Evolutionary conservation across 2,113 vertebrate genomes (phyloP).

Genomic region (Phyllostomus hastatus): DNA sequence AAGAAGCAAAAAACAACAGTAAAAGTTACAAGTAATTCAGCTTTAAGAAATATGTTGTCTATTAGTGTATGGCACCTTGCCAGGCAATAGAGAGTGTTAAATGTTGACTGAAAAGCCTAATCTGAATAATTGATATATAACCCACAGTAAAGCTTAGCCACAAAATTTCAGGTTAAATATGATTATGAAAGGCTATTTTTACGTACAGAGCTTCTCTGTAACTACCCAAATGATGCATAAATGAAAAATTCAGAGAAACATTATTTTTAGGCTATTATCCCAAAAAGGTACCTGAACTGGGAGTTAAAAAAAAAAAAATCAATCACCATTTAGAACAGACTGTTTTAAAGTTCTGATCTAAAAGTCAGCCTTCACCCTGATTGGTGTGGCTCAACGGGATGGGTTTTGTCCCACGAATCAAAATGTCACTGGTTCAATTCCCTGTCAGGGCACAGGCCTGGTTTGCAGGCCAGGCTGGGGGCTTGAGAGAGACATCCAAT

Average conservation of each 20-base stretch:
- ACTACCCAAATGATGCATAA: background rate
- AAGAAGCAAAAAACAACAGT: background rate
- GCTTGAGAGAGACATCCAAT: too few relatives aligned
- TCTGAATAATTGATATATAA: slow-evolving; percentile 23
- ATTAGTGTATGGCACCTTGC: background rate
- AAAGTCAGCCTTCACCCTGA: background rate
- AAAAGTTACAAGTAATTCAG: background rate
- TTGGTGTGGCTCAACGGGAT: too few relatives aligned
- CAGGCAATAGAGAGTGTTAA: background rate
- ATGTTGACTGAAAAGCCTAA: slow-evolving; percentile 12
- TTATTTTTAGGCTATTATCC: background rate
- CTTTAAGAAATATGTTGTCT: background rate
- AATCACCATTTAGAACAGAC: background rate
- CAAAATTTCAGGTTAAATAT: slow-evolving; percentile 13
- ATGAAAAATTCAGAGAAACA: background rate
- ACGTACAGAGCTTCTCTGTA: background rate
- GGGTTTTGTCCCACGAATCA: too few relatives aligned
- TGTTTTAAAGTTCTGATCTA: background rate
- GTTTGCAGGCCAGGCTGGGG: too few relatives aligned
- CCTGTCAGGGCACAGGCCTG: too few relatives aligned
- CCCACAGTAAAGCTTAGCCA: background rate
- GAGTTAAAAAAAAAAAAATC: background rate
- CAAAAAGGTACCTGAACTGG: background rate
- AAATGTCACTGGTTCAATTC: too few relatives aligned
- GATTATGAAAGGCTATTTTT: background rate